Base-by-base conservation (phyloP, 1,140 invertebrate genomes). In the Hermetia illucens region DNA sequence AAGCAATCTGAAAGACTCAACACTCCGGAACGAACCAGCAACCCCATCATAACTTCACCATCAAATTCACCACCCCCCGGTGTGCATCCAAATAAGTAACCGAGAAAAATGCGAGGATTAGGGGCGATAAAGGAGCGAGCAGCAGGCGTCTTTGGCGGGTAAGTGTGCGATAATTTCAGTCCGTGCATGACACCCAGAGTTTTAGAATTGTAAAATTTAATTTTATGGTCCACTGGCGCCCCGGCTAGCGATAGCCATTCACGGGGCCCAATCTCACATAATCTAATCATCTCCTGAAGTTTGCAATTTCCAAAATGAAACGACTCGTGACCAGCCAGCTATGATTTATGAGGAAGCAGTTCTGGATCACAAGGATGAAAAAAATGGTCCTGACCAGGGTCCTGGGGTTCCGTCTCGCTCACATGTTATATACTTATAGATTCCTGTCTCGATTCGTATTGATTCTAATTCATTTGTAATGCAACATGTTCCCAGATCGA, bases 81-180 rank as follows among this genome's bases (percentile, higher is more conserved):
- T 9, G 31, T 16, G 31, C 15, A 16, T n/a, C n/a, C n/a, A n/a
- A n/a, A n/a, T n/a, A 16, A 33, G 16, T 16, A 9, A 33, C 9
- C 22, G 18, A 8, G 13, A 13, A 44, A 20, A 35, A 58, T 58
- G 55, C 56, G 55, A 53, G 53, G 53, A 42, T 54, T 58, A 50
- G 50, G 50, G 44, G 45, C 55, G 47, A 47, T 58, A 50, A 58
- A 58, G 46, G 55, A 58, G 44, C 58, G 55, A 44, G 55, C 55
- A 38, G 40, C 52, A 10, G 53, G 55, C 42, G 53, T 53, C 34
- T 56, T 58, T 21, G 21, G 55, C 46, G 55, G 55, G 55, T 58
- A 43, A 58, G 55, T 58, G 37, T 25, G 18, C 20, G 8, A 12
- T 12, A 17, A 5, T 34, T 40, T 32, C 21, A 15, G 31, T 20